Percentiles rank a stretch among this genome's conserved stretches.
Conservation (phyloP, 2,888 invertebrate species). For the Axea sp. region DNA sequence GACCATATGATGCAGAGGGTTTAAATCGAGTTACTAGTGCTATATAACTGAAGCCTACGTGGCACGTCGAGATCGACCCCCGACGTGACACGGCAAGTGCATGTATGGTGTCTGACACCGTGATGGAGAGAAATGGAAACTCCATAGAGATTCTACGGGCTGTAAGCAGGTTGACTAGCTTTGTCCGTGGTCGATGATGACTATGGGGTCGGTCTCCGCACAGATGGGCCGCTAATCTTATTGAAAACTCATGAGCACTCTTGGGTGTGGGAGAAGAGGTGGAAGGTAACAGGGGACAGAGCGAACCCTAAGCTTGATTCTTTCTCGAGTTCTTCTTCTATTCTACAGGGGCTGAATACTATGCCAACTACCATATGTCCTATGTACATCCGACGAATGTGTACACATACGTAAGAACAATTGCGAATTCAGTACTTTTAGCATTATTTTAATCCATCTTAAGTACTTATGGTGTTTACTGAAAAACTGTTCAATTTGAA, state of each 20-base stretch:
- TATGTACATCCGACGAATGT: constrained; percentile 74
- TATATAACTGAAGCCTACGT: constrained; percentile 49
- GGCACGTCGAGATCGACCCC: constrained; percentile 38
- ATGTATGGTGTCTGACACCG: constrained; percentile 64
- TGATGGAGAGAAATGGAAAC: constrained; percentile 63
- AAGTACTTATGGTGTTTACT: constrained; percentile 35
- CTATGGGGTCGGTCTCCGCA: constrained; percentile 77
- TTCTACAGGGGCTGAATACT: constrained; percentile 72
- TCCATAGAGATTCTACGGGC: constrained; percentile 69
- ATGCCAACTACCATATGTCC: constrained; percentile 79
- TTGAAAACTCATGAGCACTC: constrained; percentile 80
- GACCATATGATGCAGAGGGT: constrained; percentile 74
- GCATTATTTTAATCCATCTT: constrained; percentile 49
- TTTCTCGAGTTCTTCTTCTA: constrained; percentile 65
- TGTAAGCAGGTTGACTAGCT: constrained; percentile 77
- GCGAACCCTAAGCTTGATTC: constrained; percentile 66
- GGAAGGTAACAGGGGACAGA: constrained; percentile 61
- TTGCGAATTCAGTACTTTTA: constrained; percentile 49
- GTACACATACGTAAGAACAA: constrained; percentile 57
- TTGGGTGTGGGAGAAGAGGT: constrained; percentile 66
- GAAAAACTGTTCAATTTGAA: constrained; percentile 3
- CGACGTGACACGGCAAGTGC: constrained; percentile 69
- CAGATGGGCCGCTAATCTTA: constrained; percentile 80
- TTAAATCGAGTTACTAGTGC: constrained; percentile 67
- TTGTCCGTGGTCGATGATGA: constrained; percentile 77